Evolutionary conservation across 1,140 invertebrate species (phyloP), one percentile per base, ranked within the genome.

Genomic region (Melitaea cinxia): DNA sequence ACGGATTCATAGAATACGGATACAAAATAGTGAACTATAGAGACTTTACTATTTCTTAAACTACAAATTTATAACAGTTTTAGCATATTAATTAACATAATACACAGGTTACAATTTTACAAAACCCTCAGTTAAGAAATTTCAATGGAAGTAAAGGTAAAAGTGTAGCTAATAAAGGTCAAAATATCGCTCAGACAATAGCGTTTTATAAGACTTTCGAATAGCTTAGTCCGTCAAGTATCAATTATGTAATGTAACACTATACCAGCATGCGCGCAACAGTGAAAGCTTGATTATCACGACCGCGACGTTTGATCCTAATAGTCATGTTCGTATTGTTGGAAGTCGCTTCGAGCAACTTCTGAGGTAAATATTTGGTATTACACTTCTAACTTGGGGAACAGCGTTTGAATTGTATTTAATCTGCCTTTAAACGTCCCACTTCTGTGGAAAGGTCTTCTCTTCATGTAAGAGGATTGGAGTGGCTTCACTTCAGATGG

Each of bases 171-270:
- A 47, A 47, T 47, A 47, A 23, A 47, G 14, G 45, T 26, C 19
- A 37, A 47, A 59, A 60, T 35, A 12, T 50, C 14, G 19, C 7
- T 15, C 45, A 15, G 52, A 42, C 17, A 55, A 62, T 52, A 21
- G 5, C 49, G 42, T 47, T 45, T 21, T n/a, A 23, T 60, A 50
- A 35, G 2, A 33, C 50, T 63, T 54, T 61, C 52, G 19, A 42
- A 42, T 47, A 52, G 37, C 52, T 26, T 49, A 55, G 28, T n/a
- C 23, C 23, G 50, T 63, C 60, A 55, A 47, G 60, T 55, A 67
- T 60, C 47, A 63, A 58, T 73, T 73, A 68, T 62, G 26, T 59
- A 70, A 70, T 52, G 54, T 56, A 47, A 66, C 58, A 58, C 45
- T 60, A 26, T 30, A 64, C 28, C 14, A 49, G 47, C 9, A 23